Evolutionary conservation across 2,888 invertebrate genomes (phyloP), one percentile per base, ranked within the genome.

Genomic region (Eupithecia dodoneata): DNA sequence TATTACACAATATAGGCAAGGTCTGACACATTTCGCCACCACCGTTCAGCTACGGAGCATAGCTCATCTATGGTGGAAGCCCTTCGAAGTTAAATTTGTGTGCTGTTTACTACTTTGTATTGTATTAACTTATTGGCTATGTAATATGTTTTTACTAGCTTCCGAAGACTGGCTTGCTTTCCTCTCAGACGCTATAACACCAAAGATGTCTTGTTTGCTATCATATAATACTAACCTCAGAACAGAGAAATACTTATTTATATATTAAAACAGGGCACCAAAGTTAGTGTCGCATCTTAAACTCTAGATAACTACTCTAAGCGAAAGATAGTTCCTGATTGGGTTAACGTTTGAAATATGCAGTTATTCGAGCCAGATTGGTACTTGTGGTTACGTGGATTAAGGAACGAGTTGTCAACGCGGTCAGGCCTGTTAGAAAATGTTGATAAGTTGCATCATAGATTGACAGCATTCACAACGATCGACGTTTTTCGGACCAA

Each of bases 401-500:
- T 87, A 88, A 85, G 85, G 86, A 84, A 86, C 87, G 81, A 79
- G 87, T 83, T 76, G 78, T 73, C 78, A 78, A 75, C 86, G 85
- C 83, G 82, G 87, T 86, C 83, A 84, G 86, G 90, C 91, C 89
- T 86, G 91, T 91, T 90, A 89, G 88, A 89, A 90, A 90, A 87
- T 79, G 78, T 85, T 82, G 84, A 85, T 83, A 84, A 18, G 30
- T 70, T 70, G 70, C 70, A 70, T 47, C 70, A 70, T 47, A 13
- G 70, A 30, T 47, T 70, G 70, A 49, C 70, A 47, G 47, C 45
- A n/a, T 18, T 49, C 18, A 30, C 70, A 47, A 13, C 15, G 66
- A 66, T 6, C 15, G 66, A 41, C 66, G 15, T 10, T 15, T 66
- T 42, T 42, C 3, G 63, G 63, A 30, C 63, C 18, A 4, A 30